Evolutionary conservation across 2,113 vertebrate species (phyloP), one percentile per base, ranked within the genome.

Genomic region (Carettochelys insculpta): DNA sequence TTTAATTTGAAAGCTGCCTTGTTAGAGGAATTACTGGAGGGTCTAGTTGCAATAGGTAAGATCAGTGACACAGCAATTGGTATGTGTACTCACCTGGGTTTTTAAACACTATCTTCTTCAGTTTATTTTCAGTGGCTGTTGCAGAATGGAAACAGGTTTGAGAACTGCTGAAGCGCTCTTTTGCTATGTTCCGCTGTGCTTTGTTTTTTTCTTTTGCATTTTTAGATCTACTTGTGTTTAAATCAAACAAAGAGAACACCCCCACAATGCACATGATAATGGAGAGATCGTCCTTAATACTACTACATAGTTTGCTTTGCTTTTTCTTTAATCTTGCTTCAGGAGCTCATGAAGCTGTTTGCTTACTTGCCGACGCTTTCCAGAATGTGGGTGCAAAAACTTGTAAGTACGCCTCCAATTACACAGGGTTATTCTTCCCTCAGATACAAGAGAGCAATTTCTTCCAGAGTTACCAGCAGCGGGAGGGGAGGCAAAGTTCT

Each of bases 171-270:
- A 97, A 94, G 85, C 84, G 54, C 86, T 91, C 82, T 48, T 47
- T 84, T 94, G 85, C 48, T 80, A 16, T 86, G 5, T 94, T 41
- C 78, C 85, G 96, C 78, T 85, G 86, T 89, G 52, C 75, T 96
- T 87, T 80, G 86, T 93, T 82, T 12, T 88, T 93, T 95, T 92
- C 82, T 78, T 94, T 81, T 93, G 91, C 5, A 0, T 91, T 96
- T 96, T 95, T 87, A 90, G 89, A 81, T 95, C 82, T 85, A 58
- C 53, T 95, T 95, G 31, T 89, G 94, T 93, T 97, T 95, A 83
- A 92, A 90, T 91, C 90, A 96, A 93, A 93, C 80, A 90, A 96
- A 88, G 80, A 94, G 91, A 83, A 43, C n/a, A n/a, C n/a, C 85
- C n/a, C 88, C 84, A 75, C 29, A 1, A 2, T 61, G 80, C 38